Conservation (phyloP, 2,113 vertebrate species). For the Pteruthius melanotis region DNA sequence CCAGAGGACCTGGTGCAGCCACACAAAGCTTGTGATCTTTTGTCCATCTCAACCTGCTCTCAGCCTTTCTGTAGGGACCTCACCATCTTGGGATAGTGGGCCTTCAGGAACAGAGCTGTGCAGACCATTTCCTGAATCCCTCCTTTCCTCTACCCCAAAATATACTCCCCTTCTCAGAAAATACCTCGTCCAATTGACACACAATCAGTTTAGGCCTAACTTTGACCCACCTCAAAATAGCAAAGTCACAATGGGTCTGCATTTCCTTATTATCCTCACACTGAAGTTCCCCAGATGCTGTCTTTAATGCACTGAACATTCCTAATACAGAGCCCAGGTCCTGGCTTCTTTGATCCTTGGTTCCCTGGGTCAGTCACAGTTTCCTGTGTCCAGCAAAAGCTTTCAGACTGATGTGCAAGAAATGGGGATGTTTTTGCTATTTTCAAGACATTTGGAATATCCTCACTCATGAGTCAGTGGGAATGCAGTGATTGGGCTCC, state of each 20-base stretch:
- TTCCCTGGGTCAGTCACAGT: neutral
- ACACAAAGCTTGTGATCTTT: neutral
- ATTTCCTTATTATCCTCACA: neutral
- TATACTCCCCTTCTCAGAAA: neutral
- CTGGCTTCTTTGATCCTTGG: neutral
- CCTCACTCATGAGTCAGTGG: conserved; percentile 35
- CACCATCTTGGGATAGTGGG: neutral
- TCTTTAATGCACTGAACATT: neutral
- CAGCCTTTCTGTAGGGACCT: neutral
- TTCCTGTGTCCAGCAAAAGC: neutral
- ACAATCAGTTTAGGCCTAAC: neutral
- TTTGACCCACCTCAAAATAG: neutral
- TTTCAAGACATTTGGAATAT: conserved; percentile 29
- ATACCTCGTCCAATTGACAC: neutral
- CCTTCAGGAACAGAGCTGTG: neutral
- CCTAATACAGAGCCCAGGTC: neutral
- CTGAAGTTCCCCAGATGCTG: neutral
- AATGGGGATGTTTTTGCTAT: conserved; percentile 18
- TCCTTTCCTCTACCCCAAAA: neutral
- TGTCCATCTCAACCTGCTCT: accelerated
- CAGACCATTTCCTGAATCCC: neutral
- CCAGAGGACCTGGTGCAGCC: neutral
- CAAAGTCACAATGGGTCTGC: neutral
- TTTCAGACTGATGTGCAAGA: neutral
- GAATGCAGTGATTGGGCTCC: neutral